Evolutionary conservation across 2,888 invertebrate species (phyloP).

Genomic region (Trileptium ribeirensis): DNA sequence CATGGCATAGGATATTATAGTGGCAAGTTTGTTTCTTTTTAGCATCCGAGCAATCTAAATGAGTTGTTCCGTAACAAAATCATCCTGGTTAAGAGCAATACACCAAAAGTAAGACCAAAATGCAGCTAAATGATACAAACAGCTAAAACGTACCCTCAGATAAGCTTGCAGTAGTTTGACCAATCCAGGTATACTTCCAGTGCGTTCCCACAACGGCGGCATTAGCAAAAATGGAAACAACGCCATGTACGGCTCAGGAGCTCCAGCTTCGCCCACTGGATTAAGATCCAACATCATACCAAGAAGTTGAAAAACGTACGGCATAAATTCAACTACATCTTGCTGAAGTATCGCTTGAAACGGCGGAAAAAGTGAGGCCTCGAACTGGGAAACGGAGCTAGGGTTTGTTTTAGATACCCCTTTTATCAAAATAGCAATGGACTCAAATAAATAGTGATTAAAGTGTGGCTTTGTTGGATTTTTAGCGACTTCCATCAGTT

Average conservation of each 20-base stretch:
- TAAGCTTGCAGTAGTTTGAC: constrained; percentile 83
- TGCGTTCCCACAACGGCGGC: constrained; percentile 84
- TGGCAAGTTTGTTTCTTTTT: too few species aligned
- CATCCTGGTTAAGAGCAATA: too few species aligned
- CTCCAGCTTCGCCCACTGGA: constrained; percentile 29
- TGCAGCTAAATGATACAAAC: too few species aligned
- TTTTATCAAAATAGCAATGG: constrained; percentile 65
- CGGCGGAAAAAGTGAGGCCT: constrained; percentile 83
- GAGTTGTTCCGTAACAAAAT: too few species aligned
- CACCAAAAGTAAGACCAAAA: too few species aligned
- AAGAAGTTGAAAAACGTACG: constrained; percentile 95
- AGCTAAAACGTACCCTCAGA: constrained; percentile 61
- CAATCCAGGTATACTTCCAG: constrained; percentile 85
- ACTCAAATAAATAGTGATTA: constrained; percentile 96
- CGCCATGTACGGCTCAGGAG: constrained; percentile 74
- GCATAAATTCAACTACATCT: constrained; percentile 83
- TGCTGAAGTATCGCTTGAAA: constrained; percentile 88
- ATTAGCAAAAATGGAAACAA: constrained; percentile 80
- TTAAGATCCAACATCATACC: constrained; percentile 72
- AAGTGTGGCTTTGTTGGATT: constrained; percentile 93
- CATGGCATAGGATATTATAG: too few species aligned
- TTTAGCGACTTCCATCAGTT: constrained; percentile 51
- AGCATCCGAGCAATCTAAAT: too few species aligned
- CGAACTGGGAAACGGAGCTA: constrained; percentile 63
- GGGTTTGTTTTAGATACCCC: background rate